Conservation (phyloP, 2,797 vertebrate species). For the Phataginus tetradactyla region DNA sequence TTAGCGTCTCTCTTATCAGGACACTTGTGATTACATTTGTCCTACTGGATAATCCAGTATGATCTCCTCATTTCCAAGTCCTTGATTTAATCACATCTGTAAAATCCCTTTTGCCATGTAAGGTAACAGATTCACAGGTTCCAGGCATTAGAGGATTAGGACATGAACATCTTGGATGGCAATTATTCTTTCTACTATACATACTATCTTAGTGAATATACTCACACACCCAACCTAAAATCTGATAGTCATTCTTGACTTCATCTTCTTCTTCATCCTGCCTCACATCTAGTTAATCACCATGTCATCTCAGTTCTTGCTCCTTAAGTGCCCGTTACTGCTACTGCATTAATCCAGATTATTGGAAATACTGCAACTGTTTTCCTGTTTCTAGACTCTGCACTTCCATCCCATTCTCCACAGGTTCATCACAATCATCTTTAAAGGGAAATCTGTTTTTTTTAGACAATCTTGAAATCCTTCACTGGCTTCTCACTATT, state of each 20-base stretch:
- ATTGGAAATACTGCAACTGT: neutral
- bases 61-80: neutral
- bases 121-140: neutral
- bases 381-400: neutral
- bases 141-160: neutral
- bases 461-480: neutral
- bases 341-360: neutral
- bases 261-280: neutral
- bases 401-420: constrained; percentile 1
- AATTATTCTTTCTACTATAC: neutral
- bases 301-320: neutral
- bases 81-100: neutral
- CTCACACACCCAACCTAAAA: neutral
- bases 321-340: neutral
- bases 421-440: neutral
- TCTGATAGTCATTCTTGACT: neutral
- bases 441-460: constrained; percentile 13
- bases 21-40: neutral
- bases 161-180: neutral
- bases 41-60: neutral
- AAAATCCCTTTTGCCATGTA: neutral
- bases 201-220: neutral
- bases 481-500: neutral
- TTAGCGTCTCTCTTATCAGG: neutral
- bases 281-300: neutral